Evolutionary conservation across 2,113 vertebrate species (phyloP), one percentile per base, ranked within the genome.

Genomic region (Stomatorhinus ivindoensis): DNA sequence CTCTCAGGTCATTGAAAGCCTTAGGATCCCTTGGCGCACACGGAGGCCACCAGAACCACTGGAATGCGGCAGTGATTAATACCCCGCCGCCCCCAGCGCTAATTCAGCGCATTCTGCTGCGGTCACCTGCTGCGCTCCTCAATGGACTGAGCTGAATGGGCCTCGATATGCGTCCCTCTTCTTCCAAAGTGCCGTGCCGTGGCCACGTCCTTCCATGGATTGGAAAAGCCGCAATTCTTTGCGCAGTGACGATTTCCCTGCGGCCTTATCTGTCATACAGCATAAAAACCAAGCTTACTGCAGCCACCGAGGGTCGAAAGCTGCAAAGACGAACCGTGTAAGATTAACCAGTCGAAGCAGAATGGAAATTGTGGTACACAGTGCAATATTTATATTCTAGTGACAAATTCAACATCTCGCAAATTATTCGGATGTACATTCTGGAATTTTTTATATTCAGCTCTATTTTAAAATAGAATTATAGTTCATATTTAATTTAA

Each of bases 61-160:
- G 95, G 95, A 95, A 95, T 92, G 93, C 91, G 88, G 92, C 91
- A 86, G 91, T 88, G 94, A 92, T 50, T 91, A 93, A 91, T 93
- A 92, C 91, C 91, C 92, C 80, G 91, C 1, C 80, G 13, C 92
- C 94, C 89, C 93, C 94, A 91, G 94, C 94, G 94, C 94, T 31
- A 93, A 93, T 90, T 24, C 87, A 92, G 92, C 92, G 94, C 95
- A 94, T 96, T 95, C 94, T 93, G 89, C 93, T 92, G 92, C 95
- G 93, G 90, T 88, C 24, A 85, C 95, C 95, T 5, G 93, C 96
- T 92, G 95, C 0, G 94, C 87, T 19, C 21, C 91, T 91, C 91
- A 92, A 90, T 90, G 93, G 90, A 88, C 27, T 9, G 90, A 48
- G 90, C 92, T 90, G 85, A 92, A 94, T 93, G 91, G 91, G 92